These are phyloP conservation scores for Tangachromis dhanisi DNA, from an alignment of 2,113 vertebrate genomes.

Conservation along the genomic window DNA sequence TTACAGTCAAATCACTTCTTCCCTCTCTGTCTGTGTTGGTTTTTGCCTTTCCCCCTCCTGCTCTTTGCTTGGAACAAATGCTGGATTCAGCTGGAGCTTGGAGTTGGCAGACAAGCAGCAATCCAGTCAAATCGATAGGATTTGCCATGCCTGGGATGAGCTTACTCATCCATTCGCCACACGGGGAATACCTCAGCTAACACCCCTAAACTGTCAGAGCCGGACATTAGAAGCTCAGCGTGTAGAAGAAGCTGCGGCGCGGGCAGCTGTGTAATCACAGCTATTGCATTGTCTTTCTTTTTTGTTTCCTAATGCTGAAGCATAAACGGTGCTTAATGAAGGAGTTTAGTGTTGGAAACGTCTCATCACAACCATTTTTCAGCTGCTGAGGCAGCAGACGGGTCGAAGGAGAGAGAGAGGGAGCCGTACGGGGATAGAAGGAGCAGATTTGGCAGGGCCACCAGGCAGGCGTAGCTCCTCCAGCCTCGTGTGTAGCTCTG, in stretches of 20 bases:
- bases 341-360: background rate
- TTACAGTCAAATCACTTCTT: constrained; percentile 7
- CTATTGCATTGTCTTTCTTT: background rate
- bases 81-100: background rate
- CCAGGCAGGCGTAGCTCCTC: constrained; percentile 31
- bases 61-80: constrained; percentile 8
- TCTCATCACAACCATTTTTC: background rate
- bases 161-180: constrained; percentile 18
- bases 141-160: constrained; percentile 30
- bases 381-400: background rate
- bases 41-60: background rate
- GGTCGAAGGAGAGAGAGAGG: background rate
- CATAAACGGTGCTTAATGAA: background rate
- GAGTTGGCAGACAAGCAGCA: constrained; percentile 1
- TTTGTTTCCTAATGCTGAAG: background rate
- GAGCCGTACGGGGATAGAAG: background rate
- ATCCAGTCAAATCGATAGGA: constrained; percentile 37
- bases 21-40: background rate
- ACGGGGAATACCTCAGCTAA: constrained; percentile 13
- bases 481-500: constrained; percentile 34
- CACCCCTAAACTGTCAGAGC: background rate
- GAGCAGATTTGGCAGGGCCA: constrained; percentile 6
- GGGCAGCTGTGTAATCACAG: background rate
- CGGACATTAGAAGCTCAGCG: background rate
- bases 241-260: background rate